Evolutionary conservation across 2,113 vertebrate genomes (phyloP).

Genomic region (Cyphomyrus plagiostoma): DNA sequence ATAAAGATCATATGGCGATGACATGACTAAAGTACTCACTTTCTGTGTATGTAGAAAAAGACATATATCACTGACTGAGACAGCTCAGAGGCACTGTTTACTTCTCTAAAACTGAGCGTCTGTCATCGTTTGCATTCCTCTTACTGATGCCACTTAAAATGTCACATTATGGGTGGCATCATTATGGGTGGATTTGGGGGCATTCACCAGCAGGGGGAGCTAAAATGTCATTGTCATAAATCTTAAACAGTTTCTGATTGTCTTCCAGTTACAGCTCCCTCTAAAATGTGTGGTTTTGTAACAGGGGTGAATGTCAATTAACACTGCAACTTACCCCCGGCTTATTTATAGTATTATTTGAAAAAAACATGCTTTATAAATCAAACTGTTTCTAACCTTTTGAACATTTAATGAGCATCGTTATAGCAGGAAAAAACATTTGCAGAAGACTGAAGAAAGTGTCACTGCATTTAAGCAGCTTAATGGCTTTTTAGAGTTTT

Average conservation of each 20-base stretch:
- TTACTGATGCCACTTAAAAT: not conserved
- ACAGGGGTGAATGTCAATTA: not conserved
- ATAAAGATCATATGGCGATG: not conserved
- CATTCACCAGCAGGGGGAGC: not conserved
- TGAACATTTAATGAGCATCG: not conserved
- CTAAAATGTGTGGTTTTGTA: not conserved
- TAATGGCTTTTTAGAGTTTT: not conserved
- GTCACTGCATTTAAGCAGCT: not conserved
- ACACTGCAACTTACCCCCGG: not conserved
- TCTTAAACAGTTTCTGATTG: not conserved
- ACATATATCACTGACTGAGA: not conserved
- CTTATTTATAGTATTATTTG: not conserved
- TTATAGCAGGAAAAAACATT: not conserved
- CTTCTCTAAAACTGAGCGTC: not conserved
- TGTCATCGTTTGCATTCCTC: not conserved
- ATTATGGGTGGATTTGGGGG: not conserved
- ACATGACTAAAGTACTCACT: not conserved
- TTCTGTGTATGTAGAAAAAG: not conserved
- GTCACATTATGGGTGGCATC: not conserved
- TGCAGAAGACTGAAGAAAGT: not conserved
- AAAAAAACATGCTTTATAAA: not conserved
- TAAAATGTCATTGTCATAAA: not conserved
- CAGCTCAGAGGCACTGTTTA: not conserved
- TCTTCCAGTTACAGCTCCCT: not conserved
- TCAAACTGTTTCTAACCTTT: not conserved